A percentile compares a stretch with the other conserved stretches of the same genome.
Evolutionary conservation across 2,888 invertebrate genomes (phyloP).

Genomic region (Hyles lineata): DNA sequence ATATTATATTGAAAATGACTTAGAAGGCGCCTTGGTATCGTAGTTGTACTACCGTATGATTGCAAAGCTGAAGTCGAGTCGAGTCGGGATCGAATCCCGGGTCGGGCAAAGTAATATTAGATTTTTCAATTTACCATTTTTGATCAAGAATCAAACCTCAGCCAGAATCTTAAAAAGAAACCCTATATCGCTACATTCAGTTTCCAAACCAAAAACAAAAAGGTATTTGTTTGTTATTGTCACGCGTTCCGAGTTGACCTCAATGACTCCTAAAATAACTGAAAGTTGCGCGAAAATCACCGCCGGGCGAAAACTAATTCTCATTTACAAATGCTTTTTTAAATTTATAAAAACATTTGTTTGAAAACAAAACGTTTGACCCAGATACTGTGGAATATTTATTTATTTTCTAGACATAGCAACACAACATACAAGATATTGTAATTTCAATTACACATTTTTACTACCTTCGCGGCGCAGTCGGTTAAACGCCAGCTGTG

Average conservation of each 20-base stretch:
- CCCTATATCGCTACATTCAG: not conserved
- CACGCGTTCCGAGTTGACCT: not conserved
- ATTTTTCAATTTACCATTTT: too few relatives aligned
- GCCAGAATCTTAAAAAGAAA: not conserved
- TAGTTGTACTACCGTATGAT: too few relatives aligned
- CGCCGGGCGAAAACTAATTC: constrained; percentile 9
- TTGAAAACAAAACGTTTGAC: constrained; percentile 10
- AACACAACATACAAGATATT: not conserved
- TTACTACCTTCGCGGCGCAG: too few relatives aligned
- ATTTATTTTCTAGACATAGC: not conserved
- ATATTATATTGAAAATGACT: not conserved
- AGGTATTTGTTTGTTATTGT: constrained; percentile 7
- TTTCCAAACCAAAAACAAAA: not conserved
- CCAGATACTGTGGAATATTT: not conserved
- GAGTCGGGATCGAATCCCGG: too few relatives aligned
- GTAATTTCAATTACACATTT: not conserved
- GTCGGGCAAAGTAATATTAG: too few relatives aligned
- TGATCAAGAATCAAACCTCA: too few relatives aligned
- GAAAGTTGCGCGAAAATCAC: constrained; percentile 14
- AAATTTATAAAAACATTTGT: constrained; percentile 3
- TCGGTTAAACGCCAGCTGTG: too few relatives aligned
- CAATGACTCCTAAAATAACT: constrained; percentile 18
- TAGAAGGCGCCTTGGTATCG: too few relatives aligned
- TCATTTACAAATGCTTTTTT: not conserved
- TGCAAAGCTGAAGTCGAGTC: too few relatives aligned